phyloP scores from a whole-genome alignment of 2,888 invertebrate species.

The Acanthococcus lagerstroemiae region DNA sequence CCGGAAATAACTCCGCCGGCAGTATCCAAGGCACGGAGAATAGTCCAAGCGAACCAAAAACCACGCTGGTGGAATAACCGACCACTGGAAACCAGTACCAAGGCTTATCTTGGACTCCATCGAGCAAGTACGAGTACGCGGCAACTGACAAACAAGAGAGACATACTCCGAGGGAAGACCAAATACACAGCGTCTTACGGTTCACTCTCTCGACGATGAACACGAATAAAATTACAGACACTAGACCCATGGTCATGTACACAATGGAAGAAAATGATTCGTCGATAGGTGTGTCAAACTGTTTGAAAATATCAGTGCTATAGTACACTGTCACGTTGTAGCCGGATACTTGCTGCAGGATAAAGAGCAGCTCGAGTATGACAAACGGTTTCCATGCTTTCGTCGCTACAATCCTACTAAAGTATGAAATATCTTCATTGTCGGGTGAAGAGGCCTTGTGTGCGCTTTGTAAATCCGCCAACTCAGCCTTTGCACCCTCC shows the following conservation, averaged over 20 bases:
- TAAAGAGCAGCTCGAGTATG: conserved; percentile 53
- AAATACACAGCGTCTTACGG: conserved; percentile 53
- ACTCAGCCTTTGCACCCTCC: too few species aligned
- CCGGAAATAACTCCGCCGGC: too few species aligned
- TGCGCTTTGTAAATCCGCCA: too few species aligned
- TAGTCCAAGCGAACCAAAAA: too few species aligned
- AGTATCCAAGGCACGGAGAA: too few species aligned
- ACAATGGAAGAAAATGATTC: conserved; percentile 59
- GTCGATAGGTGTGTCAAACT: conserved; percentile 54
- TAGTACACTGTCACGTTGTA: conserved; percentile 62
- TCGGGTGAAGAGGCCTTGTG: conserved; percentile 50
- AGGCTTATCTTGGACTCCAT: conserved; percentile 37
- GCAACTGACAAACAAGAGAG: conserved; percentile 47
- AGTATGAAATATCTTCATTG: conserved; percentile 52
- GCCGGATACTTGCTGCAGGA: conserved; percentile 61
- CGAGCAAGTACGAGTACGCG: conserved; percentile 37
- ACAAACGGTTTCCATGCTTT: conserved; percentile 57
- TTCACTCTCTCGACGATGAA: conserved; percentile 54
- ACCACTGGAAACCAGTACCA: conserved; percentile 46
- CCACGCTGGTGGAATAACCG: too few species aligned
- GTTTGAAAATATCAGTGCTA: conserved; percentile 58
- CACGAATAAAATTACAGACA: conserved; percentile 57
- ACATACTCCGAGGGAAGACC: conserved; percentile 54
- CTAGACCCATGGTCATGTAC: conserved; percentile 54
- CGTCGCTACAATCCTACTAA: conserved; percentile 48